Evolutionary conservation across 1,140 invertebrate species (phyloP), one percentile per base, ranked within the genome.

Genomic region (Drosophila repletoides): DNA sequence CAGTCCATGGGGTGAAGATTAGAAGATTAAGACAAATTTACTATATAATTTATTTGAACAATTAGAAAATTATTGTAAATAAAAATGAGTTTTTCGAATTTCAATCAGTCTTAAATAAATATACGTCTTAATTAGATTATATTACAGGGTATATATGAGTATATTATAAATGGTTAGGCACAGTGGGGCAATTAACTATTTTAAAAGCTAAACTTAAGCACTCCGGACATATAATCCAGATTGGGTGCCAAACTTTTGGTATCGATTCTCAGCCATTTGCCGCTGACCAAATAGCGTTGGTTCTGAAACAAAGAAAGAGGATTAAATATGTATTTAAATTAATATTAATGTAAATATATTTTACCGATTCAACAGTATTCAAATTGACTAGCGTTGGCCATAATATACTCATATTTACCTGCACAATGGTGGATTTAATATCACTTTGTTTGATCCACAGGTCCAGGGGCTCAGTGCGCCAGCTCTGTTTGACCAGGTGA

Each of bases 131-230:
- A 65, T 46, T 41, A 2, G 17, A 40, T 21, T 56, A 64, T 29
- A 45, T 33, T 40, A 9, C 2, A 7, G 10, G 21, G 2, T 46
- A 9, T 36, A 36, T 26, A 29, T 17, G 0, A n/a, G n/a, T n/a
- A n/a, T n/a, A n/a, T n/a, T 46, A 31, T 19, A 4, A 5, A 4
- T 6, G 24, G 0, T 29, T 31, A 19, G 34, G 55, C 63, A 66
- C 43, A 45, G 24, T 29, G 21, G 22, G 1, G 6, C 34, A 34
- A 36, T n/a, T 48, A 10, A 31, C 12, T n/a, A 10, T 9, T 4
- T 77, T 33, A 86, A 49, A 88, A 88, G 14, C 68, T 84, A 55
- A 88, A 88, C 72, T 80, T 84, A 0, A 88, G 56, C n/a, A 88
- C 84, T 0, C 84, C 79, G 0, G 75, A 58, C 10, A 72, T 40